Base-by-base conservation (phyloP, 2,888 invertebrate species). In the Drosophila mercatorum region DNA sequence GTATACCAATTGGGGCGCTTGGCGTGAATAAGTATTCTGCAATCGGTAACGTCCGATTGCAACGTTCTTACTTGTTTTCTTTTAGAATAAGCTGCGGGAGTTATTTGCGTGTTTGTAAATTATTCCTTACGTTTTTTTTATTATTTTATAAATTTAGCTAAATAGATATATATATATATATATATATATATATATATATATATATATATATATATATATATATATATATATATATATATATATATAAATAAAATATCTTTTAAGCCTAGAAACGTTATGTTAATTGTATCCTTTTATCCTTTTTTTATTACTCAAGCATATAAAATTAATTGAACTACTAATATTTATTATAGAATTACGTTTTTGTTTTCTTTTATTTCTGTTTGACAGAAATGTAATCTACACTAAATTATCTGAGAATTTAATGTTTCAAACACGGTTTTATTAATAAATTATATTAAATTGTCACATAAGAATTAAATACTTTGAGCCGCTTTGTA, bases 301-400 rank as follows among this genome's bases (percentile, higher is more conserved):
- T 38, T 72, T 43, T 70, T 81, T 59, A 73, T 80, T 87, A 78
- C 82, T 80, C 87, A 78, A 68, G 74, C 72, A 53, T 77, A 81
- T 72, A 74, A 70, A 78, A 69, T 75, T 73, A 80, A 80, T 84
- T 84, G 74, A 76, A 78, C 81, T 85, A 88, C 34, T 60, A 44
- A n/a, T 68, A 76, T 72, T 78, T 62, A 68, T 65, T 47, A 71
- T 61, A 47, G 59, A 58, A 75, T 75, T 69, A 60, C 38, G 22
- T 63, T 78, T 65, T 34, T 51, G 57, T 58, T 43, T 55, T 55
- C 67, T 55, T 72, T 52, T 40, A 70, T 81, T 87, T 87, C 90
- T 90, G 89, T 90, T 88, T 80, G 77, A 90, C 89, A 89, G 90
- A 90, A 84, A 78, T 68, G 67, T 61, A 69, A 74, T 67, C 49